Evolutionary conservation across 2,113 vertebrate genomes (phyloP), one percentile per base, ranked within the genome.

Genomic region (Paramormyrops kingsleyae): DNA sequence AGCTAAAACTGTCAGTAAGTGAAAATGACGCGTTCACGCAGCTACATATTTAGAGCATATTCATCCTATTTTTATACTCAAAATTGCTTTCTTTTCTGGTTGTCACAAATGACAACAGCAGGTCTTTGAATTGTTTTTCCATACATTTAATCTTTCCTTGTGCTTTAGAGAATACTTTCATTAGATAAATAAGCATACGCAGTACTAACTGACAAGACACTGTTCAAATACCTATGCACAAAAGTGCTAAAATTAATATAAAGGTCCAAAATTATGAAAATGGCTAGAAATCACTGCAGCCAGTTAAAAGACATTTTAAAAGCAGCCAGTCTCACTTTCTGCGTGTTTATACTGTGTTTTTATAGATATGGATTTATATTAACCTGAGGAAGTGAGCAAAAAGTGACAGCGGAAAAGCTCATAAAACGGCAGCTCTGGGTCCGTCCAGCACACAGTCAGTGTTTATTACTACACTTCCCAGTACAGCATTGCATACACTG

Each of bases 1-100:
- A 53, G 49, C n/a, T 53, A 52, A 27, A 87, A 39, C 27, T 83
- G 50, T 59, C 77, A 89, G 19, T 42, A 35, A 59, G 88, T 84
- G 88, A 84, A 83, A 89, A 59, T n/a, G 35, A 89, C 31, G 31
- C 77, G 44, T 84, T 89, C 52, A 42, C 24, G 56, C 39, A 46
- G 21, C 7, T 49, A 46, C 44, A 42, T 83, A 89, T 39, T 56
- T 77, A 56, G 27, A 89, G 24, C 74, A 83, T 89, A 84, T 31
- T 39, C 47, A 53, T 35, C 13, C 74, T 17, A 87, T 53, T 53
- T 83, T 66, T 62, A 59, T 50, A 53, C 31, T 35, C 31, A 49
- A 47, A 83, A 83, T 17, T 39, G 19, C n/a, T 31, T 1, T 44
- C 3, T 84, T 84, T 84, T 84, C 42, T 47, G 8, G 39, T 47